A percentile compares a stretch with the other conserved stretches of the same genome.
Evolutionary conservation across 2,888 invertebrate genomes (phyloP).

Genomic region (Malachius bipustulatus): DNA sequence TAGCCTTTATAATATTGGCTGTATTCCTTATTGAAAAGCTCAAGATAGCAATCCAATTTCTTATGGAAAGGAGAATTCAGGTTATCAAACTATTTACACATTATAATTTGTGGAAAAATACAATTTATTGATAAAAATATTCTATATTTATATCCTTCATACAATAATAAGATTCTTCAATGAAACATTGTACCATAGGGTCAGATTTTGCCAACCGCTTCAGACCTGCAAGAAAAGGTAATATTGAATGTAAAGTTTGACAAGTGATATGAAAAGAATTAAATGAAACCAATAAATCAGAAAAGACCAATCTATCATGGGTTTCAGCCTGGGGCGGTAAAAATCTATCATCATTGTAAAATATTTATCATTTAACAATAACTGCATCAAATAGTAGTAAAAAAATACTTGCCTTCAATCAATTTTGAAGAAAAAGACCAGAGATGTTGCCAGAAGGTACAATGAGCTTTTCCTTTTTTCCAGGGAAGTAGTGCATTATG

Average conservation of each 20-base stretch:
- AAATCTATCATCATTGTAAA: conserved; percentile 12
- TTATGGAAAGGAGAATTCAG: no score
- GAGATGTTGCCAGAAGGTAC: conserved; percentile 99
- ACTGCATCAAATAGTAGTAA: background rate
- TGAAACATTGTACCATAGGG: conserved; percentile 99
- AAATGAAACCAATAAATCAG: conserved; percentile 15
- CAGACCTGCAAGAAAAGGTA: conserved; percentile 43
- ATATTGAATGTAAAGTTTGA: conserved; percentile 5
- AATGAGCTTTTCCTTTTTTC: conserved; percentile 98
- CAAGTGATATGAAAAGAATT: no score
- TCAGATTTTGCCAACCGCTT: conserved; percentile 99
- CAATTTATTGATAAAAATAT: no score
- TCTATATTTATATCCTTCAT: no score
- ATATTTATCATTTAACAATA: no score
- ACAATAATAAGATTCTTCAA: conserved; percentile 99
- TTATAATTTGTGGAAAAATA: no score
- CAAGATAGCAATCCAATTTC: no score
- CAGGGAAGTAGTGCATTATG: conserved; percentile 99
- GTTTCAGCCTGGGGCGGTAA: conserved; percentile 22
- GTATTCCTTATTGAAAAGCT: no score
- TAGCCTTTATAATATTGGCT: no score
- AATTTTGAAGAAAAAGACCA: conserved; percentile 95
- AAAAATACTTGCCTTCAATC: conserved; percentile 58
- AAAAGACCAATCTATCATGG: no score
- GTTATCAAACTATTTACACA: no score